phyloP scores from a whole-genome alignment of 2,797 vertebrate species.

The Lycodopsis pacificus region DNA sequence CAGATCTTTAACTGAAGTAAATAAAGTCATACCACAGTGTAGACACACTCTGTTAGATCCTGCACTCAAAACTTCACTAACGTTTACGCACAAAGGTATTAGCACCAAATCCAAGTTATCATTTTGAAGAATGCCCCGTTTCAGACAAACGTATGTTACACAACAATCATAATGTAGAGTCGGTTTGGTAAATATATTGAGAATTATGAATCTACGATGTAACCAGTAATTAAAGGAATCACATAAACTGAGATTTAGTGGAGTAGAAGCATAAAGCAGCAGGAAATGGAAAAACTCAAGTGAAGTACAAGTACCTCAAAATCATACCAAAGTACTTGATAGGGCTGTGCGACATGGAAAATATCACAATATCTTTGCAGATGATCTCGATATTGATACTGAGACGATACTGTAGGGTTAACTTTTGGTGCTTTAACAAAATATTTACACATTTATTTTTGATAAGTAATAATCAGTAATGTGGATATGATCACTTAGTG shows the following conservation, averaged over 20 bases:
- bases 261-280: background rate
- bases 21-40: background rate
- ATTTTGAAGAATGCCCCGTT: no score
- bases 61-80: background rate
- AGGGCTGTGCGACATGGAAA: background rate
- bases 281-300: background rate
- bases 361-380: background rate
- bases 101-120: background rate
- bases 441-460: no score
- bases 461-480: no score
- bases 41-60: background rate
- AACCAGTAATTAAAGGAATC: background rate
- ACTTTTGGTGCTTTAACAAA: no score
- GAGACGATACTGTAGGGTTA: background rate
- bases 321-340: background rate
- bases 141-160: background rate
- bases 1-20: background rate
- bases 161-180: background rate
- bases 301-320: background rate
- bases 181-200: background rate
- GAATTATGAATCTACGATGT: background rate
- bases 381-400: background rate
- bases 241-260: background rate
- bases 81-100: background rate
- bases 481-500: no score